Conservation (phyloP, 2,113 vertebrate species). For the Daubentonia madagascariensis region DNA sequence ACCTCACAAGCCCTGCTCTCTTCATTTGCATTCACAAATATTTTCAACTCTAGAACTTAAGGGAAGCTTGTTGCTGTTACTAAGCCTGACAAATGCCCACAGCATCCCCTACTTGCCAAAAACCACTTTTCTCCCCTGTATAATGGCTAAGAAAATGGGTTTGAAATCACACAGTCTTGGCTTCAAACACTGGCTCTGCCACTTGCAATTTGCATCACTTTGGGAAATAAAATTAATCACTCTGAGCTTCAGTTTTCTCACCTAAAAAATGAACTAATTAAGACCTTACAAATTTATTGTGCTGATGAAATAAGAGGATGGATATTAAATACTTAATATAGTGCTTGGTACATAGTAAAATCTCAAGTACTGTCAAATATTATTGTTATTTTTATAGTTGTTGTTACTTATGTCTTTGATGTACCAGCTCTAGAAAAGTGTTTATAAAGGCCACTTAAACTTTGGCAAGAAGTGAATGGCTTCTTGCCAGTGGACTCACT, state of each 20-base stretch:
- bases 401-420: conserved; percentile 18
- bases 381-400: neutral
- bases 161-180: conserved; percentile 12
- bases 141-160: neutral
- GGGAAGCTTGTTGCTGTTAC: neutral
- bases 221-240: conserved; percentile 58
- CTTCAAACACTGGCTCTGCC: conserved; percentile 13
- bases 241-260: neutral
- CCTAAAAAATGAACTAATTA: neutral
- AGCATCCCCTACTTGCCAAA: neutral
- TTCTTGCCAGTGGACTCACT: neutral
- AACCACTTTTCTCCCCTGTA: neutral
- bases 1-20: neutral
- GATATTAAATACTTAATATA: neutral
- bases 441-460: conserved; percentile 47
- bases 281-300: neutral
- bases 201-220: conserved; percentile 44
- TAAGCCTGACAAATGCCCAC: conserved; percentile 30
- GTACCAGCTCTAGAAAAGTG: neutral
- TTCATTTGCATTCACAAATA: neutral
- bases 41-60: neutral
- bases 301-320: neutral
- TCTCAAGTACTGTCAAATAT: neutral
- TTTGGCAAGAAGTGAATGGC: conserved; percentile 5
- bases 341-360: neutral